Percentiles rank a stretch among this genome's conserved stretches.
These are phyloP conservation scores for Pachliopta kotzebuea DNA, from an alignment of 2,888 invertebrate species.

Conservation along the genomic window DNA sequence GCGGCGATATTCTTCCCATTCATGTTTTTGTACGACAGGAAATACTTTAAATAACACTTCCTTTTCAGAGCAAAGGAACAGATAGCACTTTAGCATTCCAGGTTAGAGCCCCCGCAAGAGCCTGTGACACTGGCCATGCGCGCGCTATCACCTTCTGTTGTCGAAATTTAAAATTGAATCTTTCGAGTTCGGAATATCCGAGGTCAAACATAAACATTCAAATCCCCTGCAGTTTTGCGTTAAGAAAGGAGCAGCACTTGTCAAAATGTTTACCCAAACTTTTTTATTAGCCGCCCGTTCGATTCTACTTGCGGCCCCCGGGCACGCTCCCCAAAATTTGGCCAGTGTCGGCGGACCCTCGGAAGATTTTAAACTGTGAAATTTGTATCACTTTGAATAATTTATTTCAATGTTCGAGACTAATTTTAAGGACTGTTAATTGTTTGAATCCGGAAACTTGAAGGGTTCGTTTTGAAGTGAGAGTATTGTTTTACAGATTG, in stretches of 20 bases:
- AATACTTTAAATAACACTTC: too few species aligned
- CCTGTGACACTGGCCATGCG: background rate
- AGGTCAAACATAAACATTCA: constrained; percentile 31
- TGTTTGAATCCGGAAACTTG: background rate
- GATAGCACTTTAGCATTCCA: too few species aligned
- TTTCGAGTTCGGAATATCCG: constrained; percentile 40
- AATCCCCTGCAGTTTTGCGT: constrained; percentile 19
- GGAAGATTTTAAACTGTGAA: background rate
- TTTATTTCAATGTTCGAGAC: constrained; percentile 4
- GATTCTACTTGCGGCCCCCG: background rate
- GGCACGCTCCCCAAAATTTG: background rate
- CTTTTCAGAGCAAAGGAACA: too few species aligned
- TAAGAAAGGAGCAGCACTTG: constrained; percentile 3
- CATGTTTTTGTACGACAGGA: too few species aligned
- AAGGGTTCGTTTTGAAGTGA: background rate
- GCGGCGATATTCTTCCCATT: too few species aligned
- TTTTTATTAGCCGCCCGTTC: constrained; percentile 3
- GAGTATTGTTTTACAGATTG: too few species aligned
- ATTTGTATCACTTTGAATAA: background rate
- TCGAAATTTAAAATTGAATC: constrained; percentile 44
- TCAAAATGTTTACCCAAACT: constrained; percentile 18
- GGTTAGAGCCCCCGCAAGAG: too few species aligned
- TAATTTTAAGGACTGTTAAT: background rate
- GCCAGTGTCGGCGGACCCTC: background rate
- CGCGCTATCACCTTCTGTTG: constrained; percentile 37